Base-by-base conservation (phyloP, 2,113 vertebrate genomes). In the Orthonyx spaldingii region DNA sequence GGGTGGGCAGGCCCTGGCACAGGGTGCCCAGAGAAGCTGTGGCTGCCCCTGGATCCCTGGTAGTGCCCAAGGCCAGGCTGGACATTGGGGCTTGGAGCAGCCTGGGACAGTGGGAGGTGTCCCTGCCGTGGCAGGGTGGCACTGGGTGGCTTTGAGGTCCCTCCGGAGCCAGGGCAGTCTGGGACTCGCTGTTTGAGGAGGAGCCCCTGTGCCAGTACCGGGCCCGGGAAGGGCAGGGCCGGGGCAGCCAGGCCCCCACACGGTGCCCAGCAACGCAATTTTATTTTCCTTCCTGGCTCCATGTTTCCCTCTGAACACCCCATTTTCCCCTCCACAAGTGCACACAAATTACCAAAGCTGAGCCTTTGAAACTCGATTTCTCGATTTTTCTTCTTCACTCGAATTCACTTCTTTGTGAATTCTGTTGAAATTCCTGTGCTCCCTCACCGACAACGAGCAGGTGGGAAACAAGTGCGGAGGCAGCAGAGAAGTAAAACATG, bases 131-230 rank as follows among this genome's bases (percentile, higher is more conserved):
- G 52, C 72, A 26, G 12, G 27, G 4, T 10, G 72, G 44, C 3
- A 1, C 10, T 11, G 66, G 59, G 2, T 46, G 33, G 13, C 3
- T 46, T 4, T 66, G 9, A 2, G 60, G 37, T 12, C 60, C 44
- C 35, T 44, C 2, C 1, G 3, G 35, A 1, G 26, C 26, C 53
- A 41, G 4, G 0, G 5, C 60, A 18, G 6, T 0, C 11, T 15
- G n/a, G 27, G 7, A 4, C 10, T 14, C 8, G 1, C 1, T 4
- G 4, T 10, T 6, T 0, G 33, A 15, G 47, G 53, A 10, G 20
- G 56, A 7, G 61, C 33, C 44, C 18, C 17, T 3, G 12, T 13
- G 19, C 47, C 0, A 0, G 66, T 4, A 1, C 24, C 4, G 1
- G 47, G 30, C 16, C 30, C 0, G 1, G 60, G 60, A 10, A 17